Conservation (phyloP, 2,797 vertebrate genomes). For the Malacoraja senta region DNA sequence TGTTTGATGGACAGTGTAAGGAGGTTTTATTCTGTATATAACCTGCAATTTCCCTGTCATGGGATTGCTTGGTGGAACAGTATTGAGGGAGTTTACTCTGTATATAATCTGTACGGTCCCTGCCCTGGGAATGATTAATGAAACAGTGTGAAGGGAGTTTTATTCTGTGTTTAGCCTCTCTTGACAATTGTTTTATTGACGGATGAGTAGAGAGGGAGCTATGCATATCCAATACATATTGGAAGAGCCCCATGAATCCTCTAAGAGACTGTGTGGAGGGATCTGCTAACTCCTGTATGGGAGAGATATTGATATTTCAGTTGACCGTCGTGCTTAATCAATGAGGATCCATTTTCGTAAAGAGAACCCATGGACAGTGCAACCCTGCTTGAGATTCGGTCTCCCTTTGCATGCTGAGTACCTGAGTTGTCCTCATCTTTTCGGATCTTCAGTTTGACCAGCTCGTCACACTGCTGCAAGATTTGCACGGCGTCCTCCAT, state of each 20-base stretch:
- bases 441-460: conserved; percentile 91
- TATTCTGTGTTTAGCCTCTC: background rate
- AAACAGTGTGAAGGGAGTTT: background rate
- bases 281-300: background rate
- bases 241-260: background rate
- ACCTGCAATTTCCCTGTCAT: too few relatives aligned
- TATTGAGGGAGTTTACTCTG: background rate
- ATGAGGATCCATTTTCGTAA: background rate
- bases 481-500: conserved; percentile 89
- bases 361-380: background rate
- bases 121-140: background rate
- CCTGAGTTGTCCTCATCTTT: conserved; percentile 98
- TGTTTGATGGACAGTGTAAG: background rate
- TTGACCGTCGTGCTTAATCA: background rate
- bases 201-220: background rate
- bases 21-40: background rate
- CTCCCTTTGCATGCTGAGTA: conserved; percentile 43
- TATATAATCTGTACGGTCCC: background rate
- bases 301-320: background rate
- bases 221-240: background rate
- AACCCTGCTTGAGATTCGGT: background rate
- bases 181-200: background rate
- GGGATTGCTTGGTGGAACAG: background rate
- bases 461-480: conserved; percentile 85
- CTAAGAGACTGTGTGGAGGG: background rate